phyloP scores from a whole-genome alignment of 2,797 vertebrate species.

The Danio jaintianensis region DNA sequence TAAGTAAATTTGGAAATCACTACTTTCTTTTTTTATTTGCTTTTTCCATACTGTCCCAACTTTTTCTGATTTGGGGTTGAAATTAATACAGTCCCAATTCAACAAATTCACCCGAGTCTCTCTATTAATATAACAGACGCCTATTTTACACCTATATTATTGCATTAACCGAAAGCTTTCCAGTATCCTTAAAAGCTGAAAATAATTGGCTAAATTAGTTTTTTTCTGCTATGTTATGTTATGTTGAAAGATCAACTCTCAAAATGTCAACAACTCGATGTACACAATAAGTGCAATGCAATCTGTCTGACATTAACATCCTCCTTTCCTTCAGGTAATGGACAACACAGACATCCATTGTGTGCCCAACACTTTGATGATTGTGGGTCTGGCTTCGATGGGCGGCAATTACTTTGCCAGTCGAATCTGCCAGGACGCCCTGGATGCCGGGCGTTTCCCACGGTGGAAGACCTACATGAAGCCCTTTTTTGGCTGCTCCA shows the following conservation, averaged over 20 bases:
- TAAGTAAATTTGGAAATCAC: too few relatives aligned
- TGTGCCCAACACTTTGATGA: slow-evolving; percentile 84
- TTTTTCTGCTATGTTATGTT: neutral
- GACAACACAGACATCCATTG: slow-evolving; percentile 81
- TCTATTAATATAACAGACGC: neutral
- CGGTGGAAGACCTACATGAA: slow-evolving; percentile 81
- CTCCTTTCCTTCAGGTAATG: slow-evolving; percentile 75
- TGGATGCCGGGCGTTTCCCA: slow-evolving; percentile 79
- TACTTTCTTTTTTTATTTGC: too few relatives aligned
- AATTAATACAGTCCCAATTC: neutral
- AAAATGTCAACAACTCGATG: neutral
- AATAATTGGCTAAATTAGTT: neutral
- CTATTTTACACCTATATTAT: neutral
- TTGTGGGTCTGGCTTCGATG: slow-evolving; percentile 80
- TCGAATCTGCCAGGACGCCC: slow-evolving; percentile 81
- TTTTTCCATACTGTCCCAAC: too few relatives aligned
- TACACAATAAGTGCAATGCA: neutral
- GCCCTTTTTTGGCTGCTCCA: slow-evolving; percentile 77
- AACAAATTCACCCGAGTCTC: neutral
- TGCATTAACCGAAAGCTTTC: neutral
- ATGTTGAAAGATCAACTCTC: neutral
- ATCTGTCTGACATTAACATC: slow-evolving; percentile 5
- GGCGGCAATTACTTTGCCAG: slow-evolving; percentile 82
- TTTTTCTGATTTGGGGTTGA: too few relatives aligned
- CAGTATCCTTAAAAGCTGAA: neutral